Base-by-base conservation (phyloP, 2,888 invertebrate species). In the Trimorus sp. region DNA sequence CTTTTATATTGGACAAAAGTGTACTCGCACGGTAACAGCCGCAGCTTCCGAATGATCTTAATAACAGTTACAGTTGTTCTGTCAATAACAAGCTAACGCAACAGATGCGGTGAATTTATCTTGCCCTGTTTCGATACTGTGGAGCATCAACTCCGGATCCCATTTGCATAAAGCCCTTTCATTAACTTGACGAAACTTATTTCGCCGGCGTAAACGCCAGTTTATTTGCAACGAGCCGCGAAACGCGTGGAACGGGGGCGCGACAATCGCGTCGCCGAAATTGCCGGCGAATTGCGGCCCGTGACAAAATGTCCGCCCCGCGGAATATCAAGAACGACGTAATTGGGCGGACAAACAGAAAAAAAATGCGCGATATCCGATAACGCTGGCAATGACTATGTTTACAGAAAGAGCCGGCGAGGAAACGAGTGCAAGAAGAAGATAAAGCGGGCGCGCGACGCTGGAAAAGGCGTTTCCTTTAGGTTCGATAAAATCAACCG, bases 401-500 rank as follows among this genome's bases (percentile, higher is more conserved):
- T 82, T 82, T 82, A 82, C 82, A 62, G 62, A 62, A 58, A 9
- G 65, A 66, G 42, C 36, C 6, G 16, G 7, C 58, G 54, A 62
- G 38, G 7, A 14, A 45, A 49, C 49, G 49, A 62, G 14, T 26
- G 53, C 14, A 26, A 26, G 58, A 45, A 26, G 26, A 40, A 65
- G 54, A 45, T 37, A 54, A 53, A 16, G 26, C 26, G 26, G 26
- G 26, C 26, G 51, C 49, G 54, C 58, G 69, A 42, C 74, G 62
- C 37, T 70, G 65, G 68, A 56, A 69, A 58, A 77, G 68, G 71
- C 81, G 73, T 73, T 73, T 73, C 63, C 77, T 62, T 63, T 48
- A 68, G 62, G 73, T 77, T 82, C 76, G 81, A 82, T 82, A 82
- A 79, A 83, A 83, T 77, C 79, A 73, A 69, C 76, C 73, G 79